These are phyloP conservation scores for Dendrocincla fuliginosa DNA, from an alignment of 2,797 vertebrate species.

Conservation along the genomic window DNA sequence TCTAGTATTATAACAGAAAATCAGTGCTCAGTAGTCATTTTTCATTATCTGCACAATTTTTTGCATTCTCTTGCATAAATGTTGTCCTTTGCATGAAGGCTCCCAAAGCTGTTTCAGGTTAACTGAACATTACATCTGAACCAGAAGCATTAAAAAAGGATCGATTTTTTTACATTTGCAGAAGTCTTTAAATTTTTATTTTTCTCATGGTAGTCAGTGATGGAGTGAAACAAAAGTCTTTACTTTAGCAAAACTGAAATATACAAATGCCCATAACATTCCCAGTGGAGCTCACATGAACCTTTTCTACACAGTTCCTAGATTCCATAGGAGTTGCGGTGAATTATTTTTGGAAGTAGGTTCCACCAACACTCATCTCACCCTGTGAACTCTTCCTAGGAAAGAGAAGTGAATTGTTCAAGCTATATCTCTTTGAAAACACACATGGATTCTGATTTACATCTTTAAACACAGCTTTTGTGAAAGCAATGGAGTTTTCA, in stretches of 20 bases:
- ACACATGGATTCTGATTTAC: neutral
- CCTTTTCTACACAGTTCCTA: neutral
- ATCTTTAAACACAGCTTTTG: neutral
- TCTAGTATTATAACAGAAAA: neutral
- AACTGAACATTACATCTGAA: neutral
- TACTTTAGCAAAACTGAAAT: neutral
- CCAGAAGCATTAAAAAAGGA: neutral
- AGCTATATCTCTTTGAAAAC: neutral
- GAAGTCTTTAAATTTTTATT: neutral
- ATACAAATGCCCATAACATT: neutral
- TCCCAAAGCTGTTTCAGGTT: neutral
- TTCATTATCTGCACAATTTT: neutral
- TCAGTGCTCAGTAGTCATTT: neutral
- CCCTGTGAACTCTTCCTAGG: neutral
- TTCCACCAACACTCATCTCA: neutral
- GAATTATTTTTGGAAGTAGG: neutral
- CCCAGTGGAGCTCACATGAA: accelerated
- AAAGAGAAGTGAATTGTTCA: neutral
- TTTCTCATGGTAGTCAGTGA: neutral
- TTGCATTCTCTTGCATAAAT: neutral
- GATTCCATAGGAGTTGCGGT: neutral
- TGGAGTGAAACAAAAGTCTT: neutral
- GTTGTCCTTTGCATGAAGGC: neutral
- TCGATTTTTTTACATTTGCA: neutral
- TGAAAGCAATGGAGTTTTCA: neutral